phyloP scores from a whole-genome alignment of 1,140 invertebrate genomes.

The Coenobita brevimanus region DNA sequence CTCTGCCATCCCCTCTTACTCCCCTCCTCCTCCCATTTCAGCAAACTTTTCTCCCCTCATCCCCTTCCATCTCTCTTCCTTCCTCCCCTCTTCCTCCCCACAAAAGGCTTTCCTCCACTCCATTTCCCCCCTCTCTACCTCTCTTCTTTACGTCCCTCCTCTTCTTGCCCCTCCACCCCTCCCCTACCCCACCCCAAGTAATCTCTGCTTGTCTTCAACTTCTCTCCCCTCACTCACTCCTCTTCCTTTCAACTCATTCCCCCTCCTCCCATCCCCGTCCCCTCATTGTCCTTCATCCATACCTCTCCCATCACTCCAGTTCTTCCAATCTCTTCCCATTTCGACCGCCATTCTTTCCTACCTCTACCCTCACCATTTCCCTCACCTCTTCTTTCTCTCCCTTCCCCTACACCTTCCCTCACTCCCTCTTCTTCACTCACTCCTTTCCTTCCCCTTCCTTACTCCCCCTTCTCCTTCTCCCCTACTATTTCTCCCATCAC shows the following conservation, averaged over 20 bases:
- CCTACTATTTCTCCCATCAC: neutral
- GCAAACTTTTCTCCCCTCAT: neutral
- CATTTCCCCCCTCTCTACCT: neutral
- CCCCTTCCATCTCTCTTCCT: neutral
- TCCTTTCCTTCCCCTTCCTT: too few species aligned
- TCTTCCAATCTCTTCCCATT: neutral
- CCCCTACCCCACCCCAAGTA: neutral
- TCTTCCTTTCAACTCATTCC: neutral
- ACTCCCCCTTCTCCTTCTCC: neutral
- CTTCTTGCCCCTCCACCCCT: too few species aligned
- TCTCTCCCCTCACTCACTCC: neutral
- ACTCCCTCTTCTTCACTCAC: neutral
- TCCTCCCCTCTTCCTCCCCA: neutral
- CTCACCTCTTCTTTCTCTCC: too few species aligned
- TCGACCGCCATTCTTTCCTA: neutral
- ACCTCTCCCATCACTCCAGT: neutral
- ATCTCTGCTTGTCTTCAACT: neutral
- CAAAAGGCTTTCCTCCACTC: neutral
- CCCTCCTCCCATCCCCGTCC: neutral
- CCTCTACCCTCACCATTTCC: neutral
- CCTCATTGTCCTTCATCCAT: neutral
- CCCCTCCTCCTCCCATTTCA: too few species aligned
- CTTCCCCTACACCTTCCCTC: neutral
- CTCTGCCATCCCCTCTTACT: neutral
- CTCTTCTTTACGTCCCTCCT: neutral